Evolutionary conservation across 2,797 vertebrate genomes (phyloP).

Genomic region (Phoebastria nigripes): DNA sequence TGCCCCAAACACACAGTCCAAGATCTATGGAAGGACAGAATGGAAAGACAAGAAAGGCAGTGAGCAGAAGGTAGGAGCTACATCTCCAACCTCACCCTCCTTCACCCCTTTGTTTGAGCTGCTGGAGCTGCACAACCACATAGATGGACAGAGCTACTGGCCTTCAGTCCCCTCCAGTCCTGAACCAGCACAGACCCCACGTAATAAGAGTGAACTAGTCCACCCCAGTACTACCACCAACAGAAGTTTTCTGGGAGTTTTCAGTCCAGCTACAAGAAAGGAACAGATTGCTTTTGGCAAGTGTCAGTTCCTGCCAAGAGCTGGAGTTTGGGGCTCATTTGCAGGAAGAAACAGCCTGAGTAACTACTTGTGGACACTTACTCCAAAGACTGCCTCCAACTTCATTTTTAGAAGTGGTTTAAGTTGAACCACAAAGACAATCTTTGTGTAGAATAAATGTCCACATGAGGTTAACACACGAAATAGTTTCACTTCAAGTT

Average conservation of each 20-base stretch:
- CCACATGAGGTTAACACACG: neutral
- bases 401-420: conserved; percentile 12
- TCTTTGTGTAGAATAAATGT: neutral
- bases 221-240: neutral
- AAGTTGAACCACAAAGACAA: conserved; percentile 5
- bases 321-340: neutral
- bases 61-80: neutral
- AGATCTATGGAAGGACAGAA: neutral
- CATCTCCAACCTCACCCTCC: neutral
- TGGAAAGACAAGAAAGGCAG: neutral
- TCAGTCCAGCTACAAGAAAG: neutral
- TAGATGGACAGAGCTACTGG: neutral
- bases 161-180: neutral
- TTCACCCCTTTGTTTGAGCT: neutral
- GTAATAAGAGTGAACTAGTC: neutral
- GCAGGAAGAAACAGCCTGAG: neutral
- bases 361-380: neutral
- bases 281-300: neutral
- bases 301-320: neutral
- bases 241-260: neutral
- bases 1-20: neutral
- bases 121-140: neutral
- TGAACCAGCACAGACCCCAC: neutral
- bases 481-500: neutral
- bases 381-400: neutral